Base-by-base conservation (phyloP, 1,140 invertebrate species). In the Temnothorax longispinosus region DNA sequence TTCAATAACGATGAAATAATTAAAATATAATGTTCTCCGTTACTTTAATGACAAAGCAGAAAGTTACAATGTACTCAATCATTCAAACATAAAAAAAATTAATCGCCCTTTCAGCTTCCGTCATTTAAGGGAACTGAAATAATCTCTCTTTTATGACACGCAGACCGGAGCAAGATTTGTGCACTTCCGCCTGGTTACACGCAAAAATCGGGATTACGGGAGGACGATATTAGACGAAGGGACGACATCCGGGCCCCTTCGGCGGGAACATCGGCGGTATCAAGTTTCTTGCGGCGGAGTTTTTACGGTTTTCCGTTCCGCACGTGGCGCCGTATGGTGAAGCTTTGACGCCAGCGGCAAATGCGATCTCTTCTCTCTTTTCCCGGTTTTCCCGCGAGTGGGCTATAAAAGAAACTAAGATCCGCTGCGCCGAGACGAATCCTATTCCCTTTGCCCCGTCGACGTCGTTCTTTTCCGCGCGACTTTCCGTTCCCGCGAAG, bases 361-460 rank as follows among this genome's bases (percentile, higher is more conserved):
- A 85, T 85, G 74, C 82, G 58, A 85, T 85, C 56, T 60, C 1
- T 15, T 58, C 18, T 74, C 67, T 62, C 15, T 52, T 15, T 21
- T 21, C 21, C 21, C 21, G 21, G 21, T 21, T 21, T 62, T 13
- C 15, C 50, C 41, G 58, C 72, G 35, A 32, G 7, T 21, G 41
- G 41, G 8, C 72, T 50, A 54, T 77, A 85, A 85, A 85, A 77
- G 72, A 44, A 27, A 64, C 71, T 60, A 62, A 75, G 81, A 82
- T 13, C 32, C 15, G 65, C 50, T 27, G 27, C n/a, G 13, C 6
- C 58, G 44, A 64, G 60, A 44, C 47, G 72, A 85, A 65, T 77
- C 67, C 80, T 54, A 56, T 81, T 77, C 72, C 47, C 56, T 82
- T 60, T 18, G 10, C 35, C n/a, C 35, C 35, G 47, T 71, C 54